Conservation (phyloP, 2,888 invertebrate genomes). For the Plagodis pulveraria region DNA sequence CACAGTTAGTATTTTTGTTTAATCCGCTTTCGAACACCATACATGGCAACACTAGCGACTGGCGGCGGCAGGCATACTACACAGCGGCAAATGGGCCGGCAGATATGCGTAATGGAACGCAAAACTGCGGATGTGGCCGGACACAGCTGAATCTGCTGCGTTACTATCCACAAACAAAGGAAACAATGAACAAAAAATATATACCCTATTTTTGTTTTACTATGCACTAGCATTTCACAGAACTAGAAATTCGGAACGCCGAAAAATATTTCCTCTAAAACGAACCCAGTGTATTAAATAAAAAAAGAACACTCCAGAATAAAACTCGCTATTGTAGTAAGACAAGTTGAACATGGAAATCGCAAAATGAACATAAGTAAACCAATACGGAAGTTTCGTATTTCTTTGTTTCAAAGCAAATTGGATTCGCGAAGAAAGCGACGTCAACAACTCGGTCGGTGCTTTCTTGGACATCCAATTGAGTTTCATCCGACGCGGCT, state of each 20-base stretch:
- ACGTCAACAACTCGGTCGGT: slow-evolving; percentile 50
- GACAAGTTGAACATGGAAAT: slow-evolving; percentile 25
- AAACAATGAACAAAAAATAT: slow-evolving; percentile 30
- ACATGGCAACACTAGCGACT: slow-evolving; percentile 24
- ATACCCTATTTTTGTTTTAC: slow-evolving; percentile 23
- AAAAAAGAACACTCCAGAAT: slow-evolving; percentile 5
- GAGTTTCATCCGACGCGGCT: slow-evolving; percentile 58
- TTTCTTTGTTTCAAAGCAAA: slow-evolving; percentile 43
- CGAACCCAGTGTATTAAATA: slow-evolving; percentile 15
- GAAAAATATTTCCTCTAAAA: slow-evolving; percentile 16
- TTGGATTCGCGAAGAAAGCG: slow-evolving; percentile 43
- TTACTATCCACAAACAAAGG: slow-evolving; percentile 33
- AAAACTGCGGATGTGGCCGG: slow-evolving; percentile 54
- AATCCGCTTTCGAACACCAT: slow-evolving; percentile 15
- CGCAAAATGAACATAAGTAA: slow-evolving; percentile 24
- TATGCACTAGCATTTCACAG: slow-evolving; percentile 21
- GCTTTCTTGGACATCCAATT: slow-evolving; percentile 66
- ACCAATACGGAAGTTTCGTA: slow-evolving; percentile 37
- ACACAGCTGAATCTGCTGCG: slow-evolving; percentile 39
- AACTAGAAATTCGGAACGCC: slow-evolving; percentile 21
- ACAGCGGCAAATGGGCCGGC: slow-evolving; percentile 49
- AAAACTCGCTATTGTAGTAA: neutral
- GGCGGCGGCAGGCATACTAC: slow-evolving; percentile 11
- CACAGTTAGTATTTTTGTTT: neutral
- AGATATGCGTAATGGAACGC: slow-evolving; percentile 62